These are phyloP conservation scores for Coryphaenoides rupestris DNA, from an alignment of 2,113 vertebrate species.

Conservation along the genomic window DNA sequence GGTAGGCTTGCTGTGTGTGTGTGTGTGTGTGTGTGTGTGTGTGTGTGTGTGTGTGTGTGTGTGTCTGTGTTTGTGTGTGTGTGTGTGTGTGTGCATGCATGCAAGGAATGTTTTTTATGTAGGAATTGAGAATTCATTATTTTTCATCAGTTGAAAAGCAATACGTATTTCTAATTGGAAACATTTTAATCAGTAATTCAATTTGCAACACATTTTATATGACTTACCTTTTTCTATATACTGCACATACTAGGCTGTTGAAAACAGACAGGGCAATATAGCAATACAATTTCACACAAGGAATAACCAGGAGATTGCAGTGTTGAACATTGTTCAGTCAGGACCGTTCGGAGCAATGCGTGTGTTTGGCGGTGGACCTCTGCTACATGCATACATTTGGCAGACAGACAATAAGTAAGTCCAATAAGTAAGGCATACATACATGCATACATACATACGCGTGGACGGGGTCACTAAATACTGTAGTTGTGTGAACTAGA, in stretches of 20 bases:
- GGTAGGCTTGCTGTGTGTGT: slow-evolving; percentile 73
- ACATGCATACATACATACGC: too few relatives aligned
- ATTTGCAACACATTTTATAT: background rate
- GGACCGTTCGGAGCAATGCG: too few relatives aligned
- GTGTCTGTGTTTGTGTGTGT: background rate
- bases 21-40: slow-evolving; percentile 14
- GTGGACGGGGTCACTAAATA: too few relatives aligned
- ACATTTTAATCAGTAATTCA: background rate
- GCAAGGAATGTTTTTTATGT: background rate
- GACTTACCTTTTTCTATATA: too few relatives aligned
- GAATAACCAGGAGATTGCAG: slow-evolving; percentile 20
- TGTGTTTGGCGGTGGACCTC: too few relatives aligned
- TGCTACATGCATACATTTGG: too few relatives aligned
- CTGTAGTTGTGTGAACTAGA: too few relatives aligned
- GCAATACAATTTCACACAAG: background rate
- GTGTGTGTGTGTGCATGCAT: background rate
- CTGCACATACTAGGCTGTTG: background rate
- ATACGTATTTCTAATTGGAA: too few relatives aligned
- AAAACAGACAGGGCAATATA: background rate
- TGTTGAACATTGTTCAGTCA: slow-evolving; percentile 7
- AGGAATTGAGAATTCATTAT: background rate
- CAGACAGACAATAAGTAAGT: too few relatives aligned
- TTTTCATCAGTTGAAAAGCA: too few relatives aligned
- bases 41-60: slow-evolving; percentile 8
- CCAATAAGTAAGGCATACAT: too few relatives aligned